phyloP scores from a whole-genome alignment of 1,140 invertebrate genomes.

The Cyphomyrmex costatus region DNA sequence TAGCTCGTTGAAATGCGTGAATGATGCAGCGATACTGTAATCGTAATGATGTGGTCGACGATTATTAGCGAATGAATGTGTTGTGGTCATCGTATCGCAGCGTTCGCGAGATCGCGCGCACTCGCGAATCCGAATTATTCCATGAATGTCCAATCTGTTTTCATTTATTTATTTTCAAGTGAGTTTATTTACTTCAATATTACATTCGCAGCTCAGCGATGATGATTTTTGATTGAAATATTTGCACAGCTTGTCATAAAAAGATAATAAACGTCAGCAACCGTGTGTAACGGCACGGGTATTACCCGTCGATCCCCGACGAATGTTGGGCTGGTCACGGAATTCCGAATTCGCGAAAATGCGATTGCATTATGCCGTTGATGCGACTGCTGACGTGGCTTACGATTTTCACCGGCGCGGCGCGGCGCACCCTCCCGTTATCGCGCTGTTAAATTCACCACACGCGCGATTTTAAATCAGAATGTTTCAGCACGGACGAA shows the following conservation, averaged over 20 bases:
- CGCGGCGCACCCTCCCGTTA: slow-evolving; percentile 3
- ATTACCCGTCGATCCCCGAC: neutral
- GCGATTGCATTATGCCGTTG: slow-evolving; percentile 43
- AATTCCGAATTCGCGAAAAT: slow-evolving; percentile 38
- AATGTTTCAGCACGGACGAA: slow-evolving; percentile 23
- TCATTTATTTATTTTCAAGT: slow-evolving; percentile 55
- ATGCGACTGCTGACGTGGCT: slow-evolving; percentile 46
- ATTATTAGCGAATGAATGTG: slow-evolving; percentile 59
- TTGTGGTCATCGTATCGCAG: slow-evolving; percentile 31
- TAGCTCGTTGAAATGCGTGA: slow-evolving; percentile 2
- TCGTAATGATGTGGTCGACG: slow-evolving; percentile 55
- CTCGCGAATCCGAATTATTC: slow-evolving; percentile 44
- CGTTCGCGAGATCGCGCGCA: neutral
- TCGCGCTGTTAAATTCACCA: slow-evolving; percentile 46
- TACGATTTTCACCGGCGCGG: slow-evolving; percentile 28
- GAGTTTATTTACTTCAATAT: slow-evolving; percentile 30
- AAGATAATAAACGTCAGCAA: slow-evolving; percentile 40
- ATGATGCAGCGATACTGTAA: slow-evolving; percentile 41
- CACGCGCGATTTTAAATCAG: slow-evolving; percentile 40
- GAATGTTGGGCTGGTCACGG: slow-evolving; percentile 1
- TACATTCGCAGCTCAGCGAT: neutral
- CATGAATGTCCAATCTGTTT: slow-evolving; percentile 44
- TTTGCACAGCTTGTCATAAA: slow-evolving; percentile 1
- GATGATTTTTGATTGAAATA: slow-evolving; percentile 49
- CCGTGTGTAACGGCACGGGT: neutral